Base-by-base conservation (phyloP, 2,113 vertebrate species). In the Herpetotheres cachinnans region DNA sequence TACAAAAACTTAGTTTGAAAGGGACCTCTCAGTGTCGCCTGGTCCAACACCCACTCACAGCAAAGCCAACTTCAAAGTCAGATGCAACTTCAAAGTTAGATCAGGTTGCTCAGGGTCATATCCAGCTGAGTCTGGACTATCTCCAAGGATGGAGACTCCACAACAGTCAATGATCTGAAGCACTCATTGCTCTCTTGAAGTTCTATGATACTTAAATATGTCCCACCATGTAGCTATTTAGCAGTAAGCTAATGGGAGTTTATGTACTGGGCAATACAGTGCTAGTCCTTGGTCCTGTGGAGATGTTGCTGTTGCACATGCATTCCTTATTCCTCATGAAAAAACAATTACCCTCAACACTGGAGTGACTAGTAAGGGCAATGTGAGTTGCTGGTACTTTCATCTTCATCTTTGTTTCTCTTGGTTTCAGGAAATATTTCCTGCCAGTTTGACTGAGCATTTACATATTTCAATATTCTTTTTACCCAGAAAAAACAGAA, bases 11-110 rank as follows among this genome's bases (percentile, higher is more conserved):
- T 22, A 21, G 30, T 82, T 81, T 54, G 74, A 66, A 84, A 90
- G 66, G 81, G 82, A 88, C 85, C 56, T 95, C 62, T 91, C 58
- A 3, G 3, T 93, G 87, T 82, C 92, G 90, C 90, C 71, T 94
- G 95, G 59, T 92, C 67, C 42, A 69, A 94, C 82, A 0, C 92
- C 92, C 46, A 72, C 85, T 82, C 85, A 38, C 46, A 80, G 90
- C 44, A 82, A 73, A 86, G 78, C 34, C 82, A 80, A 73, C 95
- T 96, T 97, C 96, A 97, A 97, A 97, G 96, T 61, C 84, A 95
- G 44, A 73, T 58, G 66, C 62, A 83, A 91, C 95, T 96, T 97
- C 95, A 96, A 97, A 97, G 96, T 27, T 72, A 77, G 70, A 86
- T 90, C 40, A n/a, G 87, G 87, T 94, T 95, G 93, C 85, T 88